These are phyloP conservation scores for Sminthurides bifidus DNA, from an alignment of 1,140 invertebrate genomes.

Conservation along the genomic window DNA sequence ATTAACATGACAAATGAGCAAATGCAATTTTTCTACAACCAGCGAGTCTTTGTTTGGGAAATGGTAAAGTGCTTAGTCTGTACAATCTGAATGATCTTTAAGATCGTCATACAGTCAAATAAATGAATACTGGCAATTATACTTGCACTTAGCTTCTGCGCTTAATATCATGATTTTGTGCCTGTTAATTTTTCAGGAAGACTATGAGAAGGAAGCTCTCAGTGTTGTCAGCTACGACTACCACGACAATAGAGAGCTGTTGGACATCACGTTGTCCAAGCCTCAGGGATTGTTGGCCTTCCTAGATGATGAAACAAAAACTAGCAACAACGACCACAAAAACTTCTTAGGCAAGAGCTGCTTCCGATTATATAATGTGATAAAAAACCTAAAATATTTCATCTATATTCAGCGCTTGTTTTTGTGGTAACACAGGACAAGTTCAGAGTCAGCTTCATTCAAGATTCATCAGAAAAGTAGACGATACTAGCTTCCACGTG, in stretches of 20 bases:
- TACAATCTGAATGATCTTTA: not conserved
- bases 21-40: slow-evolving; percentile 76
- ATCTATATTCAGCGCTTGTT: slow-evolving; percentile 13
- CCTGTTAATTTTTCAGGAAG: slow-evolving; percentile 41
- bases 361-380: not conserved
- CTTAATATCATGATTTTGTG: not conserved
- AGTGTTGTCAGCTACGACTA: slow-evolving; percentile 55
- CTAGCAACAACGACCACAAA: slow-evolving; percentile 10
- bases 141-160: not conserved
- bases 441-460: slow-evolving; percentile 14
- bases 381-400: slow-evolving; percentile 12
- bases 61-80: slow-evolving; percentile 42
- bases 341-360: slow-evolving; percentile 17
- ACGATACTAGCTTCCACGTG: slow-evolving; percentile 55
- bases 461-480: slow-evolving; percentile 9
- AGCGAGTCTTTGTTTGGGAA: slow-evolving; percentile 77
- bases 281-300: slow-evolving; percentile 71
- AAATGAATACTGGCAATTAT: not conserved
- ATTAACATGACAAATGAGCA: slow-evolving; percentile 82
- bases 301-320: slow-evolving; percentile 76
- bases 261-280: slow-evolving; percentile 73
- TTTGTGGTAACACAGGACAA: slow-evolving; percentile 34
- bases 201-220: slow-evolving; percentile 67
- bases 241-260: slow-evolving; percentile 73
- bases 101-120: not conserved